phyloP scores from a whole-genome alignment of 1,140 invertebrate species.

The Helicorthomorpha holstii region DNA sequence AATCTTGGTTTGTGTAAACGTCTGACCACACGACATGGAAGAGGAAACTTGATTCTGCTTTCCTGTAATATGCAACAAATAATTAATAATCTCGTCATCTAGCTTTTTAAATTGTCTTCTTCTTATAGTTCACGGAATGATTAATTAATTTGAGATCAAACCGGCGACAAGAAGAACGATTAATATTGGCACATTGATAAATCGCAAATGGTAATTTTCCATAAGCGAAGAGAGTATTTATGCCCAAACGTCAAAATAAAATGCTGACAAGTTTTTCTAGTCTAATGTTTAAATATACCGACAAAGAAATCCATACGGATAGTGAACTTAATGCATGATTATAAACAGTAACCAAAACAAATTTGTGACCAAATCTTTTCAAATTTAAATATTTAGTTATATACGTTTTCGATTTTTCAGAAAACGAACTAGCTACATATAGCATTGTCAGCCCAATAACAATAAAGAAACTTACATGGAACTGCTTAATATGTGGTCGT shows the following conservation, averaged over 20 bases:
- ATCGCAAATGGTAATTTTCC: no score
- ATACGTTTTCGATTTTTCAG: no score
- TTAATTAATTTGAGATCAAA: not conserved
- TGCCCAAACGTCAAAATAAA: no score
- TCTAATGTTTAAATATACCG: no score
- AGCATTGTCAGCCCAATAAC: not conserved
- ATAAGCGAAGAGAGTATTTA: no score
- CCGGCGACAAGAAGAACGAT: not conserved
- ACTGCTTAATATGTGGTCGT: constrained; percentile 89
- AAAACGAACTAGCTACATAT: not conserved
- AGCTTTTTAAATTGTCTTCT: no score
- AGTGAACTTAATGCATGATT: not conserved
- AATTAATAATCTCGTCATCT: not conserved
- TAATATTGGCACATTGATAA: no score
- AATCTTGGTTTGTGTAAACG: constrained; percentile 33
- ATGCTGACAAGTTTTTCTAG: no score
- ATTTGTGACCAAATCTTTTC: no score
- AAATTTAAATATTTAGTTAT: no score
- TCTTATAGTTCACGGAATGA: not conserved
- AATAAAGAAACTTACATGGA: constrained; percentile 47
- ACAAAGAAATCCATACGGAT: no score
- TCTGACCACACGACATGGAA: constrained; percentile 57
- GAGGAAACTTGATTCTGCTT: constrained; percentile 84
- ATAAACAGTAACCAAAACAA: not conserved
- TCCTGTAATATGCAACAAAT: constrained; percentile 27